These are phyloP conservation scores for Amphiprion clarkii DNA, from an alignment of 2,797 vertebrate genomes.

Conservation along the genomic window DNA sequence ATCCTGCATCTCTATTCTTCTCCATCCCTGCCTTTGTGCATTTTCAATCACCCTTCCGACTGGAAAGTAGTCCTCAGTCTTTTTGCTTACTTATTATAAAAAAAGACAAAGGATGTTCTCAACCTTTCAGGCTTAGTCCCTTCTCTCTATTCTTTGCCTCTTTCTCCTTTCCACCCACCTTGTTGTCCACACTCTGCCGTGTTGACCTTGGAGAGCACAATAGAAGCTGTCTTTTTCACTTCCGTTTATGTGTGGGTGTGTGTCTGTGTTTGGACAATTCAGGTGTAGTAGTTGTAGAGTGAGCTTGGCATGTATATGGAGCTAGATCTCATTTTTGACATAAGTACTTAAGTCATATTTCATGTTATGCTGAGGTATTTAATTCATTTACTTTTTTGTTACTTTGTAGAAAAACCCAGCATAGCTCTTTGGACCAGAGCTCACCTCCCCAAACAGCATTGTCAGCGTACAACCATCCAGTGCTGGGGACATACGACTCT, in stretches of 20 bases:
- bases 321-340: not conserved
- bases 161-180: conserved; percentile 28
- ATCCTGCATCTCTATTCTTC: conserved; percentile 13
- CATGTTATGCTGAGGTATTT: not conserved
- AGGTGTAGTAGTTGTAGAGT: conserved; percentile 6
- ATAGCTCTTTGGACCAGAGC: conserved; percentile 98
- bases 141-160: conserved; percentile 14
- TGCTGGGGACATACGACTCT: conserved; percentile 95
- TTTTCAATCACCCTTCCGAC: conserved; percentile 6
- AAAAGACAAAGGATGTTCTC: conserved; percentile 15
- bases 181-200: conserved; percentile 25
- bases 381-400: not conserved
- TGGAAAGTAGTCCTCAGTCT: not conserved
- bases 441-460: conserved; percentile 95
- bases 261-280: conserved; percentile 2
- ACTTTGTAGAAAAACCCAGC: conserved; percentile 93
- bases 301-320: not conserved
- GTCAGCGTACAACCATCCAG: conserved; percentile 93
- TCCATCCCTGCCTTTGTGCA: not conserved
- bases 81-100: conserved; percentile 20
- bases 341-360: not conserved
- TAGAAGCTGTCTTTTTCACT: conserved; percentile 22
- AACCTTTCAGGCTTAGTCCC: not conserved
- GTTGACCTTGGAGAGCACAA: conserved; percentile 46
- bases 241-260: conserved; percentile 9